Conservation (phyloP, 2,888 invertebrate genomes). For the Nomada goodeniana region DNA sequence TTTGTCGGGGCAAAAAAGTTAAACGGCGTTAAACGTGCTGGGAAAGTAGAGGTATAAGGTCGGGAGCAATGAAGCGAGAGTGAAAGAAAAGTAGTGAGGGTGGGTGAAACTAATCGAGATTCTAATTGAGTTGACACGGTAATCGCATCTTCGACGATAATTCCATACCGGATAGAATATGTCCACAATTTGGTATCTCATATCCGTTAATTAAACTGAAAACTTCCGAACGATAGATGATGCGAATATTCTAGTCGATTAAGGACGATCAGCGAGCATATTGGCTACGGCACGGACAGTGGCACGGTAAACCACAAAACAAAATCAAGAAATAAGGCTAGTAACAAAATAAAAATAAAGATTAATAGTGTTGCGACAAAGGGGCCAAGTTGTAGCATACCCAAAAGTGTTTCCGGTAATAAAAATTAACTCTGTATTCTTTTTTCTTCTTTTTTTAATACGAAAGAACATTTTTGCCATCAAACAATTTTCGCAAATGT, state of each 20-base stretch:
- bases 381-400: no score
- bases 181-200: constrained; percentile 66
- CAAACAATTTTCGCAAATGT: no score
- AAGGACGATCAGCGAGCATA: constrained; percentile 24
- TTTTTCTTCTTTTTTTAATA: no score
- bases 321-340: background rate
- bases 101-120: constrained; percentile 65
- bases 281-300: background rate
- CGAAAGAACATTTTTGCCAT: no score
- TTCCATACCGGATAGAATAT: constrained; percentile 57
- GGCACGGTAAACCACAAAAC: background rate
- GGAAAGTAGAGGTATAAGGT: constrained; percentile 28
- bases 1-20: constrained; percentile 3
- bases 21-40: background rate
- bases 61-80: constrained; percentile 13
- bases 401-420: no score
- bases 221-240: constrained; percentile 49
- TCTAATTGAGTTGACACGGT: constrained; percentile 64
- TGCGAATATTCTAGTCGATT: constrained; percentile 36
- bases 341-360: no score
- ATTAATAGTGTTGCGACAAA: no score
- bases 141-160: constrained; percentile 64
- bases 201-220: constrained; percentile 66
- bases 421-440: no score
- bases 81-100: constrained; percentile 14